A percentile compares a stretch with the other conserved stretches of the same genome.
Conservation (phyloP, 2,113 vertebrate species). For the Murina feae region DNA sequence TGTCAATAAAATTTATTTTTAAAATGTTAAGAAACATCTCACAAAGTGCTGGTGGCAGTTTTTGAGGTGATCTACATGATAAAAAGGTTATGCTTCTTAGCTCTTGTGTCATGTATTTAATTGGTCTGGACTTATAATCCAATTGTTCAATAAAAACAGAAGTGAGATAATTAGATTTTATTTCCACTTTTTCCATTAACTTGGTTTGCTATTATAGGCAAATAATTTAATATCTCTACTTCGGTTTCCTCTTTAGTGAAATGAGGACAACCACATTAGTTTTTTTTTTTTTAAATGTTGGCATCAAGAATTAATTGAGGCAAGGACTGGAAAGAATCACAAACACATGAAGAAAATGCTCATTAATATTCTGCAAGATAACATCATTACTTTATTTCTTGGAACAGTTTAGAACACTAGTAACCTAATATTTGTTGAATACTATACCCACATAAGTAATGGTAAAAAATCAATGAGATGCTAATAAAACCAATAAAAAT, state of each 20-base stretch:
- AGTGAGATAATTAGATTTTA: constrained; percentile 52
- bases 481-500: constrained; percentile 3
- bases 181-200: constrained; percentile 61
- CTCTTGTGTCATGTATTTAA: constrained; percentile 19
- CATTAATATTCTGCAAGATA: constrained; percentile 37
- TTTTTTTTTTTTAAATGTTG: background rate
- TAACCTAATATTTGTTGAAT: background rate
- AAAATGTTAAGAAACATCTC: background rate
- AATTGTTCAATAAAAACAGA: constrained; percentile 54
- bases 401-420: constrained; percentile 14
- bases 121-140: constrained; percentile 49
- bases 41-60: background rate
- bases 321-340: constrained; percentile 43
- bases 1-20: background rate
- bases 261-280: background rate
- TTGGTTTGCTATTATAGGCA: constrained; percentile 26
- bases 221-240: constrained; percentile 63
- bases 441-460: constrained; percentile 5
- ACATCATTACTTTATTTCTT: constrained; percentile 28
- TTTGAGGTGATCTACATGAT: background rate
- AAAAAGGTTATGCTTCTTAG: background rate
- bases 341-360: constrained; percentile 40
- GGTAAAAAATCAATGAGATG: background rate
- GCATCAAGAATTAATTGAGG: constrained; percentile 44
- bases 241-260: constrained; percentile 48